Evolutionary conservation across 2,797 vertebrate species (phyloP), one percentile per base, ranked within the genome.

Genomic region (Sebastes kiyomatsui): DNA sequence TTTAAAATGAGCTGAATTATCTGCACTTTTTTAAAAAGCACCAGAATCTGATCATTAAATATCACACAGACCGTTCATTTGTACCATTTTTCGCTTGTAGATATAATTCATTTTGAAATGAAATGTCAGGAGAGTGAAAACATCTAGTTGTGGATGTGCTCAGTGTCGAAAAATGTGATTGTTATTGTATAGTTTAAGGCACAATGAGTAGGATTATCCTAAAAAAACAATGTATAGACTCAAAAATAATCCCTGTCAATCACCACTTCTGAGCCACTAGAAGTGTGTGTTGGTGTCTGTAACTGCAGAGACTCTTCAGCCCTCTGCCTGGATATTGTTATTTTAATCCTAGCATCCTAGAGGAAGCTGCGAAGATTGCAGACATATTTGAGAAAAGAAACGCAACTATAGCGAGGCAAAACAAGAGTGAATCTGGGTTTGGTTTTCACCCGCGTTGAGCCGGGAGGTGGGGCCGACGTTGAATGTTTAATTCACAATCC

Each of bases 381-480:
- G 27, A 46, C 16, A 46, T 46, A 46, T 46, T 18, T 46, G 42
- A 2, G 42, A 1, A 42, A 16, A 16, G 0, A 59, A 18, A 18
- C 2, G 2, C 25, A 10, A 59, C 16, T 28, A 59, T 10, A 59
- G 25, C 8, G 23, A 58, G 13, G 7, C 12, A 13, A 25, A 58
- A 58, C 7, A 8, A 49, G 3, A 49, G 3, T 49, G 46, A 49
- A 49, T 20, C 7, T 49, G 0, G 46, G 18, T 7, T 49, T 49
- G 42, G 16, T 0, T 18, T 46, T 46, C 42, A 46, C 1, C 42
- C 16, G 0, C 16, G 16, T 46, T 46, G 42, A 46, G 42, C 42
- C 16, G 1, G 42, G 1, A 8, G 18, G 46, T 0, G 7, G 18
- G 7, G 46, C 46, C 7, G 0, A 20, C 58, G 2, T 59, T 59